Evolutionary conservation across 2,113 vertebrate genomes (phyloP).

Genomic region (Bombycilla garrulus): DNA sequence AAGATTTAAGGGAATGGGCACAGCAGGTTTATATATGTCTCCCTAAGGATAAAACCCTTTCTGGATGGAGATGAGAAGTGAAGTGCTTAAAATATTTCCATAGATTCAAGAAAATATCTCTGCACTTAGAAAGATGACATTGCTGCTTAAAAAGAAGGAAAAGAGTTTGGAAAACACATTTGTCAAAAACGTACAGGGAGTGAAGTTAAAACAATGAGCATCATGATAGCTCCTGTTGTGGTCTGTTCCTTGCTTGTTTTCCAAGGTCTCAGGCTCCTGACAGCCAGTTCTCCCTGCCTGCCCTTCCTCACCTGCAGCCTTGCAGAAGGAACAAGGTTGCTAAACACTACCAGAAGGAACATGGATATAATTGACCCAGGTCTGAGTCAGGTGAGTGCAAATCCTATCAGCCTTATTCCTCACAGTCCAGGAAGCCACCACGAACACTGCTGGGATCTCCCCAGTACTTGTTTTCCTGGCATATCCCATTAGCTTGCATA

Average conservation of each 20-base stretch:
- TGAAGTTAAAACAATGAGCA: not conserved
- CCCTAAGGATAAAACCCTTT: not conserved
- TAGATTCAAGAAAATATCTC: not conserved
- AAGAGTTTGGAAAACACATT: not conserved
- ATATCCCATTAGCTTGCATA: not conserved
- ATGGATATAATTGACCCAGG: not conserved
- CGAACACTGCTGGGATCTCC: not conserved
- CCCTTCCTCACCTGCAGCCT: not conserved
- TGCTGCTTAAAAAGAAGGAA: not conserved
- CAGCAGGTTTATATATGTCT: not conserved
- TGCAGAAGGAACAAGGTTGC: not conserved
- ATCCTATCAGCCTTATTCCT: not conserved
- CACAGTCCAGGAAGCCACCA: too few relatives aligned
- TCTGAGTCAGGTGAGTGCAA: not conserved
- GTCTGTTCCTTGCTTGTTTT: not conserved
- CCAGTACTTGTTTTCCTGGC: rapidly evolving
- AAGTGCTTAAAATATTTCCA: not conserved
- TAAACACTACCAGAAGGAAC: not conserved
- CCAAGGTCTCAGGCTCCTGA: not conserved
- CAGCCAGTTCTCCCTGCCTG: not conserved
- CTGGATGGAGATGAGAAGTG: not conserved
- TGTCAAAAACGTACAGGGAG: not conserved
- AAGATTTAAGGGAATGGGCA: not conserved
- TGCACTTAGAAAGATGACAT: not conserved
- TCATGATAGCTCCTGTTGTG: not conserved